phyloP scores from a whole-genome alignment of 2,113 vertebrate genomes.

The Rhadina sibilatrix region DNA sequence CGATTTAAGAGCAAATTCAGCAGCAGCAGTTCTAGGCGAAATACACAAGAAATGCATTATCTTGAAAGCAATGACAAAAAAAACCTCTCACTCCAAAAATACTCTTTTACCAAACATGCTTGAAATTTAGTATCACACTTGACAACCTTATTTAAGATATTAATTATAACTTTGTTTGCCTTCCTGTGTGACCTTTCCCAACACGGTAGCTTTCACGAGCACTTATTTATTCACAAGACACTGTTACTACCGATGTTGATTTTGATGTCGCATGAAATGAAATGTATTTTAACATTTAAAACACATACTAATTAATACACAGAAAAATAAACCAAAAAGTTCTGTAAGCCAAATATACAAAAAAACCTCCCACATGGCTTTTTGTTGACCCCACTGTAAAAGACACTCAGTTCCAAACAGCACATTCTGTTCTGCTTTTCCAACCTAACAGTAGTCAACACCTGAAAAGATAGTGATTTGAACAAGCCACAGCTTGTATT shows the following conservation, averaged over 20 bases:
- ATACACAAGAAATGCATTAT: slow-evolving; percentile 40
- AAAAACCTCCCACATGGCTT: not conserved
- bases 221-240: not conserved
- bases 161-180: not conserved
- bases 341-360: not conserved
- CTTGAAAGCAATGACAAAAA: slow-evolving; percentile 34
- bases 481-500: slow-evolving; percentile 29
- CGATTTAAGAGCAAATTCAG: slow-evolving; percentile 60
- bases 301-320: not conserved
- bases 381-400: not conserved
- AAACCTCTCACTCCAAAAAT: not conserved
- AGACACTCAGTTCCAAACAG: not conserved
- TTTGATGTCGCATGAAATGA: not conserved
- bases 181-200: not conserved
- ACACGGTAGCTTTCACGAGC: not conserved
- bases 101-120: slow-evolving; percentile 11
- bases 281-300: not conserved
- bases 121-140: slow-evolving; percentile 24
- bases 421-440: not conserved
- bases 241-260: not conserved
- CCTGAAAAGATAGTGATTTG: not conserved
- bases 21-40: slow-evolving; percentile 50
- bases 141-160: not conserved
- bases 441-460: not conserved
- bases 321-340: not conserved